These are phyloP conservation scores for Sphaerophoria rueppellii DNA, from an alignment of 2,888 invertebrate species.

Conservation along the genomic window DNA sequence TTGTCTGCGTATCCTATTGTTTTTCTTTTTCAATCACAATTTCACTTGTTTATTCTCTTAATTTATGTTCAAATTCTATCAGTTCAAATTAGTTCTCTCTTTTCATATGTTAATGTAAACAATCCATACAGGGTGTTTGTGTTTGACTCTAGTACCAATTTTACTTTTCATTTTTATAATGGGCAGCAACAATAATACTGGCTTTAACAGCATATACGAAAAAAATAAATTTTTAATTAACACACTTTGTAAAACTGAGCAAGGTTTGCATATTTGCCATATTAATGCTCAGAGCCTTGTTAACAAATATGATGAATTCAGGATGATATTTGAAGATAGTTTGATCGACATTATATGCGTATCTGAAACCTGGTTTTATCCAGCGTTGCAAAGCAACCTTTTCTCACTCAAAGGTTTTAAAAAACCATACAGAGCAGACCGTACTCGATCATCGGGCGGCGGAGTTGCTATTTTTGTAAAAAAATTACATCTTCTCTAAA, in stretches of 20 bases:
- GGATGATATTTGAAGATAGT: no score
- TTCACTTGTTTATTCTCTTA: neutral
- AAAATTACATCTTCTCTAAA: neutral
- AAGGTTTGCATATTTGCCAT: neutral
- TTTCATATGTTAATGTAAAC: neutral
- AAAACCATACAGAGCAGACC: conserved; percentile 26
- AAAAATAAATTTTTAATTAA: neutral
- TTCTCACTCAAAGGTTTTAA: neutral
- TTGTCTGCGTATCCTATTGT: no score
- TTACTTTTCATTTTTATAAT: neutral
- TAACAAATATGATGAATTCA: neutral
- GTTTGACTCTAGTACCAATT: neutral
- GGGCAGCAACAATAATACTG: conserved; percentile 1
- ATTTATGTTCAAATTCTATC: conserved; percentile 4
- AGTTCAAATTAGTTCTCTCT: neutral
- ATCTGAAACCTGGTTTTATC: no score
- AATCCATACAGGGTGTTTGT: neutral
- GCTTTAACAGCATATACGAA: no score
- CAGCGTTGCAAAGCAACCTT: neutral
- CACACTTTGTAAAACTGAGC: conserved; percentile 1
- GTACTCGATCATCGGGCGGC: neutral
- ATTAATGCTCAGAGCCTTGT: neutral
- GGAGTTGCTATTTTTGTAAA: conserved; percentile 16
- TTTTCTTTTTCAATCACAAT: neutral
- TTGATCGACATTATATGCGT: no score